Evolutionary conservation across 2,113 vertebrate genomes (phyloP).

Genomic region (Loxodonta africana): DNA sequence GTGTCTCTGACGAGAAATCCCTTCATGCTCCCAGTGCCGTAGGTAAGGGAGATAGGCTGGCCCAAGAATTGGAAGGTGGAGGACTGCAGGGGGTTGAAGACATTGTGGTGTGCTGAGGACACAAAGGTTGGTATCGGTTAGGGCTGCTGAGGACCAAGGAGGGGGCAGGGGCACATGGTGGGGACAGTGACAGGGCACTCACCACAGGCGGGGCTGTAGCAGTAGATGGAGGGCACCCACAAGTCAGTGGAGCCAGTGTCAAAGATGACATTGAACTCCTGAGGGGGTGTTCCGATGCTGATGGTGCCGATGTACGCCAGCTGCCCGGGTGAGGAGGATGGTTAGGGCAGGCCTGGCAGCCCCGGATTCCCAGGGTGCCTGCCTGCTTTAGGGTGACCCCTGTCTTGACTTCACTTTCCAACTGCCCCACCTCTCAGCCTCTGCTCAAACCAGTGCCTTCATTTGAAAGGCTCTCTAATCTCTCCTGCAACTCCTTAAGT

Average conservation of each 20-base stretch:
- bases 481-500: background rate
- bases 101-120: slow-evolving; percentile 78
- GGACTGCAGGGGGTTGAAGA: slow-evolving; percentile 83
- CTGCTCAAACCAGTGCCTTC: background rate
- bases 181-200: slow-evolving; percentile 32
- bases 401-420: background rate
- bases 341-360: no score
- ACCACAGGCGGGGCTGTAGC: slow-evolving; percentile 85
- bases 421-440: background rate
- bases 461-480: background rate
- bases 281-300: slow-evolving; percentile 85
- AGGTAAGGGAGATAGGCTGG: slow-evolving; percentile 69
- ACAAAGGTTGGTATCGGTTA: background rate
- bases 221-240: slow-evolving; percentile 88
- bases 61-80: slow-evolving; percentile 81
- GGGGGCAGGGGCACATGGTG: rapidly evolving
- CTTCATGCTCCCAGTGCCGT: slow-evolving; percentile 79
- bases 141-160: rapidly evolving
- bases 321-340: slow-evolving; percentile 60
- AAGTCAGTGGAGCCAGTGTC: slow-evolving; percentile 88
- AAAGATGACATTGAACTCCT: slow-evolving; percentile 85
- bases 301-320: slow-evolving; percentile 83
- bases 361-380: background rate
- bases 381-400: background rate
- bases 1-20: slow-evolving; percentile 89